Evolutionary conservation across 2,888 invertebrate genomes (phyloP), one percentile per base, ranked within the genome.

Genomic region (Dastarcus helophoroides): DNA sequence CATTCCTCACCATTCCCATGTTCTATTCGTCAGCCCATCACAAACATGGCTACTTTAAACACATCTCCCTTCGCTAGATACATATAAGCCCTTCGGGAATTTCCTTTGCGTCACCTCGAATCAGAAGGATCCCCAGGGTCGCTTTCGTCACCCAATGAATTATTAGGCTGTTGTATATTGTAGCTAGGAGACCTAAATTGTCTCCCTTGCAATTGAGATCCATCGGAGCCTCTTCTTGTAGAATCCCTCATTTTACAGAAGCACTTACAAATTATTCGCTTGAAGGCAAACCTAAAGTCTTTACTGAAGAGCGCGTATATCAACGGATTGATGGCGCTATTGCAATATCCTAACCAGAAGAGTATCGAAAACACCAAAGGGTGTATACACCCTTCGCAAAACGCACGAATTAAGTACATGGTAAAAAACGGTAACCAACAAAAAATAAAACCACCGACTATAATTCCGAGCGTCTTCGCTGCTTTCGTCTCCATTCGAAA

Each of bases 361-460:
- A 93, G 74, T 14, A 94, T 74, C 7, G 89, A 86, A 66, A 93
- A 93, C 32, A 90, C 69, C 33, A 88, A 66, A 1, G 79, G 79
- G 40, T 83, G 78, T 21, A 91, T 86, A 60, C 90, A 90, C 37
- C 79, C 72, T 23, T 74, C 77, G 56, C 86, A 89, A 58, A 88
- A 93, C 0, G 90, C 91, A 7, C 88, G 71, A 32, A 91, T 74
- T 26, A 93, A 72, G 60, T 94, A 94, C 65, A 91, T 85, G 25
- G 90, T 89, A 67, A 95, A 93, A 68, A 95, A 95, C 0, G 94
- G 94, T 33, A 91, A 70, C 95, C 95, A 97, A 62, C 95, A 97
- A 51, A 85, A 74, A 32, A 94, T 90, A 64, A 97, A 97, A 25
- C 91, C 86, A 1, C 95, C 95, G 3, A 97, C 94, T 40, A 97